These are phyloP conservation scores for Augochlorella aurata DNA, from an alignment of 2,888 invertebrate genomes.

Conservation along the genomic window DNA sequence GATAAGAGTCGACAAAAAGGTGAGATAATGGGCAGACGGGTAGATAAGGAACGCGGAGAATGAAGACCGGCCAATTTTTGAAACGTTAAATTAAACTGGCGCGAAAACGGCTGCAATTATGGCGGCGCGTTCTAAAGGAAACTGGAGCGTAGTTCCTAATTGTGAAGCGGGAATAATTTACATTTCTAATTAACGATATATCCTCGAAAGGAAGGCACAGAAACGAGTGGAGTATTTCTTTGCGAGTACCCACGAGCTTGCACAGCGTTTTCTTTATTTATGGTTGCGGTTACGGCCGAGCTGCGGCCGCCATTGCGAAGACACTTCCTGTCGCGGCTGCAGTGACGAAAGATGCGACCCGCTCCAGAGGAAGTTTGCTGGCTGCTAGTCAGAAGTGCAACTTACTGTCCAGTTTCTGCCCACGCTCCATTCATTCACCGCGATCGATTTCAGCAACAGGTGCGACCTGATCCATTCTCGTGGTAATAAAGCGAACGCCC, in stretches of 20 bases:
- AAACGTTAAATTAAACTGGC: constrained; percentile 20
- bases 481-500: constrained; percentile 59
- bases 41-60: background rate
- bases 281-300: background rate
- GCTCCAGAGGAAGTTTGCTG: constrained; percentile 23
- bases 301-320: background rate
- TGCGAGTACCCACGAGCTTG: background rate
- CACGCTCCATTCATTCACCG: constrained; percentile 63
- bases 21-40: background rate
- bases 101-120: constrained; percentile 35
- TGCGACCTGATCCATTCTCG: constrained; percentile 61
- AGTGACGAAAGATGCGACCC: background rate
- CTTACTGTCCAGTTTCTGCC: constrained; percentile 56
- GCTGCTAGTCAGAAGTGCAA: constrained; percentile 49
- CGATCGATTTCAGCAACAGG: constrained; percentile 74
- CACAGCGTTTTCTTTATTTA: constrained; percentile 21
- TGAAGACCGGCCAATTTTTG: constrained; percentile 14
- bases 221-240: background rate
- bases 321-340: background rate
- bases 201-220: background rate
- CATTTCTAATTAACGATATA: constrained; percentile 43
- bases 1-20: background rate
- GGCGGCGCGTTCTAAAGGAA: background rate
- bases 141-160: constrained; percentile 32
- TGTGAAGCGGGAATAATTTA: constrained; percentile 35